These are phyloP conservation scores for Dolichotis patagonum DNA, from an alignment of 2,113 vertebrate genomes.

Conservation along the genomic window DNA sequence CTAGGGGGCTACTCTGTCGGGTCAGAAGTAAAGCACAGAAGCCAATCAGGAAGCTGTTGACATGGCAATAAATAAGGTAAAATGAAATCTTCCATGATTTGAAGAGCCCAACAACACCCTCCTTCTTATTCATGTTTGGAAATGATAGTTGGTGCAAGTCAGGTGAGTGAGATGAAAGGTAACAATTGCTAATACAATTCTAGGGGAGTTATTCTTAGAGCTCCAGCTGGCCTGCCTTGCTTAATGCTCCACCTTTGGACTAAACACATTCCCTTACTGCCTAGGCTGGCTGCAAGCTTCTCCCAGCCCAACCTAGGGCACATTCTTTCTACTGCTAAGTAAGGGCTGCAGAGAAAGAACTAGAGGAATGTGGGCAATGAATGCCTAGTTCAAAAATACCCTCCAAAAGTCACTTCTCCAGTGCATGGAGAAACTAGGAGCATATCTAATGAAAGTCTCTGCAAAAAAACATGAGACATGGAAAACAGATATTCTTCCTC, in stretches of 20 bases:
- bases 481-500: neutral
- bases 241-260: neutral
- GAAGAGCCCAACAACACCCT: neutral
- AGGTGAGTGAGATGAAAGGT: neutral
- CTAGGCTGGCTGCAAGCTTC: neutral
- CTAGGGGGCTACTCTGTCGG: neutral
- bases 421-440: neutral
- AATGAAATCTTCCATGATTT: neutral
- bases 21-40: neutral
- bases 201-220: neutral
- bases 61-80: neutral
- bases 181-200: neutral
- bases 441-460: neutral
- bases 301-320: neutral
- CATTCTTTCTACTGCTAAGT: neutral
- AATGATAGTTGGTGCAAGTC: neutral
- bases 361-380: neutral
- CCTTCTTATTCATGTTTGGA: constrained; percentile 6
- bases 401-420: neutral
- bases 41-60: neutral
- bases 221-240: neutral
- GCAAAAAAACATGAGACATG: neutral
- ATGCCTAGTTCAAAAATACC: neutral
- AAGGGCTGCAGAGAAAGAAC: neutral
- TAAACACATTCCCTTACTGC: neutral